Percentiles rank a stretch among this genome's conserved stretches.
phyloP scores from a whole-genome alignment of 2,888 invertebrate species.

The Hanleya hanleyi region DNA sequence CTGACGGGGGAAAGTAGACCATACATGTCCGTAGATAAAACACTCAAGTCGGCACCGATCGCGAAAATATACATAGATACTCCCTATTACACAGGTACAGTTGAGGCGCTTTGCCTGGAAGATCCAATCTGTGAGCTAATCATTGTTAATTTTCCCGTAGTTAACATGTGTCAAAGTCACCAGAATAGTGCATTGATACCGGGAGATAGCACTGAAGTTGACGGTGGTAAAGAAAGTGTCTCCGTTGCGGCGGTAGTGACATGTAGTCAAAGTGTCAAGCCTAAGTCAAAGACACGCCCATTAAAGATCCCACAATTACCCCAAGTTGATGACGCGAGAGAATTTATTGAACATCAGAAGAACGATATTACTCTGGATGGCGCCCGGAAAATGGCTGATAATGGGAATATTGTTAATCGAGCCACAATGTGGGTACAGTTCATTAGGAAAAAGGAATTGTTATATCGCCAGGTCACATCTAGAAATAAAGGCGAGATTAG shows the following conservation, averaged over 20 bases:
- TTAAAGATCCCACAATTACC: neutral
- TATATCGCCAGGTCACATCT: neutral
- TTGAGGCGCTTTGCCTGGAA: slow-evolving; percentile 17
- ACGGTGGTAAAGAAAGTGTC: no score
- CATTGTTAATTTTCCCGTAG: slow-evolving; percentile 19
- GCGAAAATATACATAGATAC: slow-evolving; percentile 12
- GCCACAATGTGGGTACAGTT: neutral
- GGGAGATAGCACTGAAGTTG: no score
- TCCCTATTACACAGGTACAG: slow-evolving; percentile 16
- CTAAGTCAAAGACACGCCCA: neutral
- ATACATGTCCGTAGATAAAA: slow-evolving; percentile 20
- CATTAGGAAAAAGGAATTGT: neutral
- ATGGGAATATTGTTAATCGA: neutral
- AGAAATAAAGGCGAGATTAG: neutral
- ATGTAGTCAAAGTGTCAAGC: neutral
- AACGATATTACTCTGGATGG: neutral
- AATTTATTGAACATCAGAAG: neutral
- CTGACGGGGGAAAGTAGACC: neutral
- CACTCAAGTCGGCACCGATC: slow-evolving; percentile 10
- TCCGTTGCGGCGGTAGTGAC: neutral
- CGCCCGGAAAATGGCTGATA: neutral
- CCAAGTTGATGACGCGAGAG: neutral
- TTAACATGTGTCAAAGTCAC: neutral
- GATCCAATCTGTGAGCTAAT: slow-evolving; percentile 25
- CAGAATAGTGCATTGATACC: no score